Evolutionary conservation across 2,888 invertebrate genomes (phyloP), one percentile per base, ranked within the genome.

Genomic region (Melanostoma mellinum): DNA sequence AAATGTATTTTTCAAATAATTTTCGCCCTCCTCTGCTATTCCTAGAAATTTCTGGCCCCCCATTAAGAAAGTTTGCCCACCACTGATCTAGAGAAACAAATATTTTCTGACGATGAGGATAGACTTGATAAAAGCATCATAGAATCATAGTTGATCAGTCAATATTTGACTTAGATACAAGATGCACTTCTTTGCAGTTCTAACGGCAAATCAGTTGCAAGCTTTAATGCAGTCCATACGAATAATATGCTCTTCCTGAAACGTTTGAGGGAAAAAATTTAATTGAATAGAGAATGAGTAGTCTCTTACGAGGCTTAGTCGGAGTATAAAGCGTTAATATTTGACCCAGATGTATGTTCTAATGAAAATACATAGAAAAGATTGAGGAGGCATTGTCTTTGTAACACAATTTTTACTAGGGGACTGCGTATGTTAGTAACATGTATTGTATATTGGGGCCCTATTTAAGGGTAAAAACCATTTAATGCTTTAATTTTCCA

Each of bases 91-190:
- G 55, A 71, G 61, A 75, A 53, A 74, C 74, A 75, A 84, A 84
- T 79, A 50, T 79, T 78, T 35, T 67, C 71, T 44, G 48, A 69
- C 53, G 69, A 74, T 65, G 69, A 36, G 20, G 33, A n/a, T 36
- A 38, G 10, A 56, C 71, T 69, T 65, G 82, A 82, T 82, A 78
- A 82, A 76, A 76, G 55, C 48, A 73, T 63, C 69, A 69, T 63
- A 71, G 52, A 69, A 76, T 84, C 79, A 85, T 80, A 85, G 80
- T 80, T 85, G 85, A 85, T 85, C 85, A 80, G 85, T 85, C 85
- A 85, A 80, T 85, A 80, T 85, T 85, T 85, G 76, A 75, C 79
- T 42, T 32, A 79, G 79, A 79, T 79, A 65, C 42, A 6, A 71
- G 74, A 74, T 74, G 56, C 74, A 75, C 69, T 68, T 78, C 77